Conservation (phyloP, 2,888 invertebrate species). For the Caenorhabditis sp. region DNA sequence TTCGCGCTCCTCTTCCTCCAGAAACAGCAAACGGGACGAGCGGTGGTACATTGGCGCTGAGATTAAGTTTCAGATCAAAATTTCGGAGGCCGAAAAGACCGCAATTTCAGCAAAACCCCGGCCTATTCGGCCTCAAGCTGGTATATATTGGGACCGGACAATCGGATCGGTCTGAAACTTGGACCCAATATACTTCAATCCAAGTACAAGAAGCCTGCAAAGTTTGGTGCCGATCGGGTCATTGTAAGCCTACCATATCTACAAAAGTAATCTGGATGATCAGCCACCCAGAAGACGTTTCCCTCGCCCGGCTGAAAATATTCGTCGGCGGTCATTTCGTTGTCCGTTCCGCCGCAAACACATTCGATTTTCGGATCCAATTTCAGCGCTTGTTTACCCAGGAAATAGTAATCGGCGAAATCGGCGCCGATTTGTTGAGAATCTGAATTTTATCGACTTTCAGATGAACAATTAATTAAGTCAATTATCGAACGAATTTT, state of each 20-base stretch:
- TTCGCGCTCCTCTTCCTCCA: neutral
- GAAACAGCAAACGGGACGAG: neutral
- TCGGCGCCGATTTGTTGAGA: neutral
- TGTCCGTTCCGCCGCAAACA: slow-evolving; percentile 4
- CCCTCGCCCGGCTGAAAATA: neutral
- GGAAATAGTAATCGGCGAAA: slow-evolving; percentile 12
- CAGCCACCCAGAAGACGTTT: slow-evolving; percentile 1
- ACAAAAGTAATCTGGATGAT: too few relatives aligned
- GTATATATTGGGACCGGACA: too few relatives aligned
- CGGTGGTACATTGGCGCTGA: neutral
- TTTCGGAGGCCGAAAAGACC: too few relatives aligned
- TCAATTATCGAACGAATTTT: too few relatives aligned
- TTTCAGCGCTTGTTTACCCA: neutral
- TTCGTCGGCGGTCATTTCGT: neutral
- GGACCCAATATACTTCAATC: too few relatives aligned
- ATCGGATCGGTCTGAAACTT: too few relatives aligned
- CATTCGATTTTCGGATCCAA: slow-evolving; percentile 3
- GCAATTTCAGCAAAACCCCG: too few relatives aligned
- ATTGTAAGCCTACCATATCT: too few relatives aligned
- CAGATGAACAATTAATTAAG: neutral
- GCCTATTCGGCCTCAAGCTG: too few relatives aligned
- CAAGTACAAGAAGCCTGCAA: too few relatives aligned
- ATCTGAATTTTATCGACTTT: neutral
- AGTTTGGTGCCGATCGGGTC: too few relatives aligned
- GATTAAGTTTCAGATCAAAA: too few relatives aligned